Conservation (phyloP, 2,113 vertebrate species). For the Nannobrachium achirus region DNA sequence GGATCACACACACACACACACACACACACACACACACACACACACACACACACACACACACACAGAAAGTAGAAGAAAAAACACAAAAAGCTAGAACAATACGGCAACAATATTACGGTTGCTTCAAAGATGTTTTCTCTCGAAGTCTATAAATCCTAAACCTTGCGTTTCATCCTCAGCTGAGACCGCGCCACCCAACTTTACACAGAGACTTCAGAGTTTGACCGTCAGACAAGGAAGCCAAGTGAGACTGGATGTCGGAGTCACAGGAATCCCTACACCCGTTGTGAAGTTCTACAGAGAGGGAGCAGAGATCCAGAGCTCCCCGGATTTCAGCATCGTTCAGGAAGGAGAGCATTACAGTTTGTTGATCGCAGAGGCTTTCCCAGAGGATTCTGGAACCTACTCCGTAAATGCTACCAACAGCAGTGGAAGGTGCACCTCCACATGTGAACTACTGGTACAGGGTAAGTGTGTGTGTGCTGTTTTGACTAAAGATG, state of each 20-base stretch:
- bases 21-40: too few species aligned
- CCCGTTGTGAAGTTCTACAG: slow-evolving; percentile 97
- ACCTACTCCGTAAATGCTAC: slow-evolving; percentile 91
- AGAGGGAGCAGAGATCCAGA: slow-evolving; percentile 98
- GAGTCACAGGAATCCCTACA: slow-evolving; percentile 95
- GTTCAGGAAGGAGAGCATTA: slow-evolving; percentile 91
- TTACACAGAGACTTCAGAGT: slow-evolving; percentile 95
- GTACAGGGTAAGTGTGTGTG: slow-evolving; percentile 81
- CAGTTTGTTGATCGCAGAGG: slow-evolving; percentile 92
- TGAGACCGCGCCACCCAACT: slow-evolving; percentile 93
- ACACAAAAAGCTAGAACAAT: too few species aligned
- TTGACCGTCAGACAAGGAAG: slow-evolving; percentile 92
- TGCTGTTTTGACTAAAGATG: background rate
- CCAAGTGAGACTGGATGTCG: slow-evolving; percentile 93
- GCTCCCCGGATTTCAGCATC: slow-evolving; percentile 96
- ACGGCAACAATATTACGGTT: too few species aligned
- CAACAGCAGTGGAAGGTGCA: slow-evolving; percentile 89
- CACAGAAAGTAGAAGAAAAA: too few species aligned
- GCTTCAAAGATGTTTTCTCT: background rate
- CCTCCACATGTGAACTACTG: slow-evolving; percentile 88
- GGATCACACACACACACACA: too few species aligned
- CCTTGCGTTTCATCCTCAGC: slow-evolving; percentile 69
- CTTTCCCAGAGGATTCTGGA: slow-evolving; percentile 91
- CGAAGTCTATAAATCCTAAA: too few species aligned
- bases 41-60: too few species aligned